These are phyloP conservation scores for Odontophorus gujanensis DNA, from an alignment of 2,113 vertebrate species.

Conservation along the genomic window DNA sequence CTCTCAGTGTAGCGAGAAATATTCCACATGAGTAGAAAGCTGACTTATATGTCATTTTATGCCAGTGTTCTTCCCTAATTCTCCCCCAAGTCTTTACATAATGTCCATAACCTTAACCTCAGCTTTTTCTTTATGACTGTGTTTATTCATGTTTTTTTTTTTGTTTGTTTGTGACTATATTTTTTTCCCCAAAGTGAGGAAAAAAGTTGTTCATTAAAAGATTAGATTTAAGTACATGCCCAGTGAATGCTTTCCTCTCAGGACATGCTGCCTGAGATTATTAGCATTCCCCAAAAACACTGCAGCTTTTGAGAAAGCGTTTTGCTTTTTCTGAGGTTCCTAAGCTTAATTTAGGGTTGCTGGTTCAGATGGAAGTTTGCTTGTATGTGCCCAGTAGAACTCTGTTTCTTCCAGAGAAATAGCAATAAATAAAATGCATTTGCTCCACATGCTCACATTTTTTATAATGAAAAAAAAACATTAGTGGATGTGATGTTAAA, in stretches of 20 bases:
- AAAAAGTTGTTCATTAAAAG: background rate
- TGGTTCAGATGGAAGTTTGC: background rate
- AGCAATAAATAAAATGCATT: background rate
- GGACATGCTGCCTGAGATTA: background rate
- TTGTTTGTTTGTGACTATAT: background rate
- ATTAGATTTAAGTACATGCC: background rate
- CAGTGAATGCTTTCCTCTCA: slow-evolving; percentile 4
- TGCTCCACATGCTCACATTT: background rate
- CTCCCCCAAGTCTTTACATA: background rate
- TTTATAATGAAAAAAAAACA: background rate
- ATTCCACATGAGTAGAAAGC: background rate
- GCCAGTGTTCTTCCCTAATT: background rate
- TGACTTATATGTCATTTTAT: background rate
- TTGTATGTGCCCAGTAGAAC: background rate
- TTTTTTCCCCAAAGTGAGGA: background rate
- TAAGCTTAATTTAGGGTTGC: background rate
- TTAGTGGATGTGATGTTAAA: background rate
- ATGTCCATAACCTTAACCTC: background rate
- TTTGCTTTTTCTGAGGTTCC: background rate
- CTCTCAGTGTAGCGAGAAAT: background rate
- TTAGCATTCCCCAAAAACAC: slow-evolving; percentile 12
- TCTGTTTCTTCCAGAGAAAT: background rate
- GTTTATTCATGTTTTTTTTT: background rate
- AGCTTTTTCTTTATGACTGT: background rate
- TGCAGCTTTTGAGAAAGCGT: background rate